A percentile compares a stretch with the other conserved stretches of the same genome.
Conservation (phyloP, 2,113 vertebrate genomes). For the Antigone vipio region DNA sequence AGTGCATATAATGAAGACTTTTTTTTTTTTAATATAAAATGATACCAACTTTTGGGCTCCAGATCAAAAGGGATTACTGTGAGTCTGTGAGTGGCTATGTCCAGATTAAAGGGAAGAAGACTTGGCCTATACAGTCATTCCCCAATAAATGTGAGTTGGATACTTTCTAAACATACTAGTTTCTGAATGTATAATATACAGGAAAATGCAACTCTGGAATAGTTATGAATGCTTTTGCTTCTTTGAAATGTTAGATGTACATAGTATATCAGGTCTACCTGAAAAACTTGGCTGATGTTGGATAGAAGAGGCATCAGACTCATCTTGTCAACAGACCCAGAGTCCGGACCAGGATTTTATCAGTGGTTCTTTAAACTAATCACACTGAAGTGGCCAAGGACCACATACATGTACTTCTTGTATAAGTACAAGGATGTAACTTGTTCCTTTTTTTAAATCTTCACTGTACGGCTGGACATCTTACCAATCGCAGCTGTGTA, state of each 20-base stretch:
- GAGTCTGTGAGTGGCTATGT: not conserved
- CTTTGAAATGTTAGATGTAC: not conserved
- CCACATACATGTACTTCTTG: not conserved
- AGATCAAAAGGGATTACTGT: not conserved
- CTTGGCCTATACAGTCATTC: not conserved
- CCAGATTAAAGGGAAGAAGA: not conserved
- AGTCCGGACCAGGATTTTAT: not conserved
- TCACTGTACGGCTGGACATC: not conserved
- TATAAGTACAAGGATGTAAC: not conserved
- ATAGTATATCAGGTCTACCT: not conserved
- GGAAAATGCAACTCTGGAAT: not conserved
- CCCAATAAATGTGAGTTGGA: not conserved
- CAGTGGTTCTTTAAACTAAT: not conserved
- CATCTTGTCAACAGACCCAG: not conserved
- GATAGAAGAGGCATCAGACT: not conserved
- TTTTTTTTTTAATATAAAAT: not conserved
- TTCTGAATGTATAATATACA: not conserved
- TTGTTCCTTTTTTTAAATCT: not conserved
- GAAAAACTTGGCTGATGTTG: not conserved
- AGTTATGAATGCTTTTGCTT: not conserved
- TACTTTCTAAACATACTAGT: not conserved
- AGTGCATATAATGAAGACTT: not conserved
- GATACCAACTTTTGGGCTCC: not conserved
- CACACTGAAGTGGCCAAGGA: not conserved
- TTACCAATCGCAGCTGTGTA: not conserved